Percentiles rank a stretch among this genome's conserved stretches.
Conservation (phyloP, 2,113 vertebrate species). For the Otus sunia region DNA sequence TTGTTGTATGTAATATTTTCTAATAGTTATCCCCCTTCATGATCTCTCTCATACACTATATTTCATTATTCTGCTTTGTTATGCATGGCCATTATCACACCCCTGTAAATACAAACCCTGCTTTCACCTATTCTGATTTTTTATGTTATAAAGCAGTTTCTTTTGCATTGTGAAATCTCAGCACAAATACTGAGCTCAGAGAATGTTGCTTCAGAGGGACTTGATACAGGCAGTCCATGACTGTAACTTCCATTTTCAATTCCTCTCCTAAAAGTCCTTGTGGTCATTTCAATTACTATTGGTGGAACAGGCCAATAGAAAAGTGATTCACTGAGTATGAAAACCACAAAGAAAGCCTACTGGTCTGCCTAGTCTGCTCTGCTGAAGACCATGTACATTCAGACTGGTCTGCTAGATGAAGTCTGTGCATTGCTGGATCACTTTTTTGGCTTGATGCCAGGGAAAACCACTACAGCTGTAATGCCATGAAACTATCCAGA, state of each 20-base stretch:
- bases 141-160: background rate
- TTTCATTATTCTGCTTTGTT: background rate
- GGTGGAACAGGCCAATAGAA: background rate
- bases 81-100: background rate
- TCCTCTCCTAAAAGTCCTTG: background rate
- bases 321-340: background rate
- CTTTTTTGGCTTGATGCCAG: background rate
- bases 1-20: background rate
- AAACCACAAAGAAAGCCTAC: background rate
- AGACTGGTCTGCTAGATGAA: background rate
- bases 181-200: background rate
- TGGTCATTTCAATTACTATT: background rate
- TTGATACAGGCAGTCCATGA: background rate
- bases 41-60: accelerated
- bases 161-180: background rate
- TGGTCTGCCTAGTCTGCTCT: background rate
- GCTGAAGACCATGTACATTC: background rate
- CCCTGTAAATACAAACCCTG: background rate
- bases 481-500: background rate
- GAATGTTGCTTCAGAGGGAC: background rate
- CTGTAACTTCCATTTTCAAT: background rate
- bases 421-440: background rate
- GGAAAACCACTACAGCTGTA: background rate
- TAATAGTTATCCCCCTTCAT: background rate
- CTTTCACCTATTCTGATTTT: background rate